Base-by-base conservation (phyloP, 2,113 vertebrate genomes). In the Scalopus aquaticus region DNA sequence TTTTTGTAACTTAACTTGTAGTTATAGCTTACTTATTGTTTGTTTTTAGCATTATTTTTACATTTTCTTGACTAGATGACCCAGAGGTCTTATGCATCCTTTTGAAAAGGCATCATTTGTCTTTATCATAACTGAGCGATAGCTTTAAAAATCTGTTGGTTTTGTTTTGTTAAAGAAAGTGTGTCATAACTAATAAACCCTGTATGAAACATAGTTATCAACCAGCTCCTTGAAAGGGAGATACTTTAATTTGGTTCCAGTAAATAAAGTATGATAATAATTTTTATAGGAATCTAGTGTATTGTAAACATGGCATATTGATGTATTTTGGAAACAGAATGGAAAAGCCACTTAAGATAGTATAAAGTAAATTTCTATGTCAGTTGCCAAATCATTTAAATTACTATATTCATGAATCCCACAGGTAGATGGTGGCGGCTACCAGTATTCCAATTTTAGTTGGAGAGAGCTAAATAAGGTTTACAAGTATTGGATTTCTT, bases 181-280 rank as follows among this genome's bases (percentile, higher is more conserved):
- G 19, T 98, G 94, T 97, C 96, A 95, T 88, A 73, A 96, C 88
- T 95, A 78, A 96, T 96, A 93, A 97, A 77, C 95, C 95, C 80
- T 97, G 93, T 92, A 76, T 83, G 82, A 97, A 98, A 96, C 70
- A 97, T 95, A 91, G 15, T 96, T 95, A 56, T 96, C 80, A 87
- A 93, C 24, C 54, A 92, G 67, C 90, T 97, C 19, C 9, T 94
- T 95, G 82, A 97, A 97, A 91, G 96, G 96, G 77, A 97, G 92
- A 95, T 97, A 93, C 97, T 98, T 97, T 98, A 97, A 96, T 98
- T 98, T 98, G 97, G 91, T 97, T 98, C 97, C 86, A 98, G 93
- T 97, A 98, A 97, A 97, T 98, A 98, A 98, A 98, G 93, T 95
- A 97, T 96, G 96, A 78, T 97, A 95, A 94, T 98, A 95, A 97